Evolutionary conservation across 2,888 invertebrate species (phyloP), one percentile per base, ranked within the genome.

Genomic region (Tineola bisselliella): DNA sequence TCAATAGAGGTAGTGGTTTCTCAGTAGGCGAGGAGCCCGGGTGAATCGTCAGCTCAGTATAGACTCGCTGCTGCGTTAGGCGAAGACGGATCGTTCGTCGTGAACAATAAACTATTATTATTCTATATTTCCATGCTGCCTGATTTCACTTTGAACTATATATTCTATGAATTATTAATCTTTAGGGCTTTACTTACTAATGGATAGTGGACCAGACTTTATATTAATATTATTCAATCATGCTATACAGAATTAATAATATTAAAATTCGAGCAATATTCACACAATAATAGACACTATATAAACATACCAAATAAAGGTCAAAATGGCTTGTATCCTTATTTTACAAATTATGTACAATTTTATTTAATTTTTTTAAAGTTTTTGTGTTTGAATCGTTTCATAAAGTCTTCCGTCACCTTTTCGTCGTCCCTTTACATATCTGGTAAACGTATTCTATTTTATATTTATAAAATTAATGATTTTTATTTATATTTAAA

Each of bases 271-370:
- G 13, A 10, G 66, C 67, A 43, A 59, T 61, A 65, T 25, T 68
- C 64, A 68, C 66, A 63, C 65, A 65, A 66, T 63, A 56, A 48
- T 30, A 60, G 74, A 72, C 81, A 81, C 81, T 79, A 80, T 80
- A 78, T 75, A 73, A 76, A 86, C 86, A 76, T 86, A 86, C 86
- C 86, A 84, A n/a, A 86, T 78, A 76, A 19, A 25, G 38, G 38
- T 38, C 48, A 48, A 54, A 54, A 54, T 25, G 2, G 13, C 48
- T 48, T 48, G 48, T 48, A 17, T 48, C 54, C 25, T 52, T n/a
- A 31, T 56, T 33, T 17, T 25, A 44, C 61, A 38, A 43, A 75
- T 70, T 19, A 83, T 84, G 74, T 83, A 84, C 81, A 82, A 69
- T 63, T 17, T 19, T 54, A 67, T 69, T 69, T 66, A 69, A 70